Conservation (phyloP, 2,797 vertebrate species). For the Holocentrus rufus region DNA sequence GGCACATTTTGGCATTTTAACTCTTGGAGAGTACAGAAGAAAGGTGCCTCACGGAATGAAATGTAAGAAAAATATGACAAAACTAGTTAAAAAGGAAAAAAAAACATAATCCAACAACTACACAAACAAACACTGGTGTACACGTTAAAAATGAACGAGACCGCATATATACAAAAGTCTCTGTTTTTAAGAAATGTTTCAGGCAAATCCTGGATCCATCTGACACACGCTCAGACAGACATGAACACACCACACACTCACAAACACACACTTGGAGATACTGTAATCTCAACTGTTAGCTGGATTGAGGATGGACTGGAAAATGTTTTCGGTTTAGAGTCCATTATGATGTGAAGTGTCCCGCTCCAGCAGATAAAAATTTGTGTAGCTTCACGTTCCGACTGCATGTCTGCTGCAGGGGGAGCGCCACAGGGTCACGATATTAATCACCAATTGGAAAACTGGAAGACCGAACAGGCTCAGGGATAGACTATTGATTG, state of each 20-base stretch:
- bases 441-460: constrained; percentile 21
- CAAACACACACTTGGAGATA: constrained; percentile 16
- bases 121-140: constrained; percentile 54
- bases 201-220: constrained; percentile 60
- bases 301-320: constrained; percentile 32
- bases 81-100: constrained; percentile 37
- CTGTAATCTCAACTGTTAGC: constrained; percentile 31
- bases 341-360: constrained; percentile 33
- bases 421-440: constrained; percentile 34
- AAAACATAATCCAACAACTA: constrained; percentile 31
- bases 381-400: constrained; percentile 13
- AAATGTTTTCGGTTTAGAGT: constrained; percentile 31
- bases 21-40: constrained; percentile 53
- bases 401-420: constrained; percentile 33
- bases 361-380: constrained; percentile 37
- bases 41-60: constrained; percentile 54
- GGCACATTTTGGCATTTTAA: constrained; percentile 79
- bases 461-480: constrained; percentile 45
- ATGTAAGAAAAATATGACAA: constrained; percentile 49
- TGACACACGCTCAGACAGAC: constrained; percentile 42
- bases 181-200: constrained; percentile 61
- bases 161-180: constrained; percentile 50
- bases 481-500: constrained; percentile 48
- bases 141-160: constrained; percentile 61
- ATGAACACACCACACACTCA: constrained; percentile 26